Percentiles rank a stretch among this genome's conserved stretches.
Conservation (phyloP, 2,113 vertebrate genomes). For the Pheucticus melanocephalus region DNA sequence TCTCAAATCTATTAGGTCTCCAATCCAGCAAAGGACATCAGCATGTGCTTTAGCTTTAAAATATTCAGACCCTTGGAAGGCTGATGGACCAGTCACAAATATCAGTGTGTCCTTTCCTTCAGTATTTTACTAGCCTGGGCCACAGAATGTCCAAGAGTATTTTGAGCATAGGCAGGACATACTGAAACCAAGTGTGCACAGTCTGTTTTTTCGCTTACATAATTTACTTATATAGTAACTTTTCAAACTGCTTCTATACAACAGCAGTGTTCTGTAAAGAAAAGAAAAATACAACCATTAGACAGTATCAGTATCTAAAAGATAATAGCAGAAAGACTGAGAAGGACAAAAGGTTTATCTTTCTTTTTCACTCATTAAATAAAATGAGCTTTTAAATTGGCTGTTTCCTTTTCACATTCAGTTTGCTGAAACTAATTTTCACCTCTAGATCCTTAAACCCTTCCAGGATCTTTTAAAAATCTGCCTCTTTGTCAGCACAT, state of each 20-base stretch:
- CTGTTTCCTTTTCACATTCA: not conserved
- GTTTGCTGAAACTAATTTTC: not conserved
- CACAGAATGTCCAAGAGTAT: not conserved
- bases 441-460: not conserved
- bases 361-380: not conserved
- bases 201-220: not conserved
- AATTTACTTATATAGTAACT: not conserved
- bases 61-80: not conserved
- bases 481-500: not conserved
- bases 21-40: not conserved
- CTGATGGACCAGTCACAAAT: not conserved
- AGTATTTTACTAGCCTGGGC: not conserved
- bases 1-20: not conserved
- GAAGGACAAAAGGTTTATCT: not conserved
- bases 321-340: not conserved
- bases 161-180: not conserved
- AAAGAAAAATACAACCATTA: not conserved
- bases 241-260: not conserved
- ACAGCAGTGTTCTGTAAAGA: not conserved
- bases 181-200: not conserved
- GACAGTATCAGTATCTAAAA: not conserved
- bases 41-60: not conserved
- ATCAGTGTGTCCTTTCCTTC: not conserved
- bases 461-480: not conserved
- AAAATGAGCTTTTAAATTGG: not conserved